These are phyloP conservation scores for Thalpophila matura DNA, from an alignment of 2,888 invertebrate species.

Conservation along the genomic window DNA sequence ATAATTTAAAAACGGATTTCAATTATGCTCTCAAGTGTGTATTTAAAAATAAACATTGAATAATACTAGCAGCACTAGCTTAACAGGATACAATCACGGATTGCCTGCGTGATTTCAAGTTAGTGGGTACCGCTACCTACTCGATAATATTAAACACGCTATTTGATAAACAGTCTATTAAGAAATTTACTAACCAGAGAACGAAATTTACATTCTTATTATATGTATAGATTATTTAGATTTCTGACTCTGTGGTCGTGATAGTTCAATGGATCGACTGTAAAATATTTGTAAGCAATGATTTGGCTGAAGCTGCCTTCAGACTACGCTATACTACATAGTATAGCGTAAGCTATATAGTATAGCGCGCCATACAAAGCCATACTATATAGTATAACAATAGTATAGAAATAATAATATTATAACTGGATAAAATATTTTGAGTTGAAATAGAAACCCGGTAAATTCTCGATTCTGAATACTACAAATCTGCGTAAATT, in stretches of 20 bases:
- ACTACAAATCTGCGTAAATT: slow-evolving; percentile 20
- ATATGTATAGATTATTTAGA: too few species aligned
- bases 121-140: too few species aligned
- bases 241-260: too few species aligned
- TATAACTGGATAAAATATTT: not conserved
- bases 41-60: slow-evolving; percentile 22
- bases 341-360: too few species aligned
- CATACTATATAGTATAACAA: too few species aligned
- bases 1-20: slow-evolving; percentile 36
- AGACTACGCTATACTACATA: too few species aligned
- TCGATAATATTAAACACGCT: slow-evolving; percentile 40
- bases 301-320: too few species aligned
- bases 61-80: slow-evolving; percentile 19
- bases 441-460: slow-evolving; percentile 1
- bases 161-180: slow-evolving; percentile 41
- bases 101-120: slow-evolving; percentile 40
- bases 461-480: slow-evolving; percentile 2
- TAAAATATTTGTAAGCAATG: too few species aligned
- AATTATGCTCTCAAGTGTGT: slow-evolving; percentile 17
- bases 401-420: too few species aligned
- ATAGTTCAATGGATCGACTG: too few species aligned
- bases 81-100: slow-evolving; percentile 31
- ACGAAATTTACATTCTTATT: slow-evolving; percentile 6
- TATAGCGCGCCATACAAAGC: too few species aligned
- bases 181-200: slow-evolving; percentile 16